phyloP scores from a whole-genome alignment of 2,888 invertebrate species.

The Diarsia brunnea region DNA sequence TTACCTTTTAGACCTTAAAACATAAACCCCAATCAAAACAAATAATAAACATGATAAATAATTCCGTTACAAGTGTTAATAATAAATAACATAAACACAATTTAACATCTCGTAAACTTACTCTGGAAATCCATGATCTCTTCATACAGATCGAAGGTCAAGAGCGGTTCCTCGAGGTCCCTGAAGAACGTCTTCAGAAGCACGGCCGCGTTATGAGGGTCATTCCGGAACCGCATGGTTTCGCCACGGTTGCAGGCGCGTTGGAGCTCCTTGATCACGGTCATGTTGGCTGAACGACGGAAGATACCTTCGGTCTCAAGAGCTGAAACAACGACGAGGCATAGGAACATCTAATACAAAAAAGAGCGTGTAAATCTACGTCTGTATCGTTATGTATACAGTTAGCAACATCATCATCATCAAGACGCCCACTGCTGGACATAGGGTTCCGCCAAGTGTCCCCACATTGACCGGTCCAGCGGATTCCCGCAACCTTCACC shows the following conservation, averaged over 20 bases:
- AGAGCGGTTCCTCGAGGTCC: constrained; percentile 97
- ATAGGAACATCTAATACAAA: not conserved
- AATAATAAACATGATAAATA: too few relatives aligned
- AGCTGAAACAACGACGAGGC: constrained; percentile 30
- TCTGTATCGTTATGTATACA: too few relatives aligned
- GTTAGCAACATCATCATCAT: too few relatives aligned
- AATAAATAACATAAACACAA: too few relatives aligned
- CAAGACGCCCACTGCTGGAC: too few relatives aligned
- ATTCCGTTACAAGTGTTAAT: too few relatives aligned
- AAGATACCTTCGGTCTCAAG: constrained; percentile 99
- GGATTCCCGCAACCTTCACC: too few relatives aligned
- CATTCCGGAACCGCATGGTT: constrained; percentile 93
- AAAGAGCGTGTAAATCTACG: not conserved
- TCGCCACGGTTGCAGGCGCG: constrained; percentile 96
- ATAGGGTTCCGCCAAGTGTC: too few relatives aligned
- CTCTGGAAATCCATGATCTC: constrained; percentile 97
- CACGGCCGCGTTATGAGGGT: constrained; percentile 98
- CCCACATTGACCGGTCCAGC: too few relatives aligned
- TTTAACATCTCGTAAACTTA: constrained; percentile 82
- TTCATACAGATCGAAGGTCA: constrained; percentile 98
- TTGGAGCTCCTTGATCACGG: constrained; percentile 96
- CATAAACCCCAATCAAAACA: not conserved
- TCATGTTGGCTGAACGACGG: constrained; percentile 96
- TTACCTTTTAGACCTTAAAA: not conserved
- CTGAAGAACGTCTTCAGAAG: constrained; percentile 98